These are phyloP conservation scores for Spilogale gracilis DNA, from an alignment of 2,113 vertebrate species.

Conservation along the genomic window DNA sequence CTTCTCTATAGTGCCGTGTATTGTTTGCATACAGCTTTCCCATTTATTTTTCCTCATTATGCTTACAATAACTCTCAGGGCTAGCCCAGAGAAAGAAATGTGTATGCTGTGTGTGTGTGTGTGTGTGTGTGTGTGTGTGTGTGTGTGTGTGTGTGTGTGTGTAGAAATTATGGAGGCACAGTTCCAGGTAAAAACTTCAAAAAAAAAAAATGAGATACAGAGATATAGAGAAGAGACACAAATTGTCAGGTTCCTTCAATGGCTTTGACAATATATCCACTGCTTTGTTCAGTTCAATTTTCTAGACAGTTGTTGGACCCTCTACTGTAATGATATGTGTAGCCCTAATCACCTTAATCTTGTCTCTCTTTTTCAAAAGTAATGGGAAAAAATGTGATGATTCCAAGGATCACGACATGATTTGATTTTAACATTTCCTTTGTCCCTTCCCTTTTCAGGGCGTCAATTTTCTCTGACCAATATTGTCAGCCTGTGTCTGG, in stretches of 20 bases:
- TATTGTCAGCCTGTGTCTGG: not conserved
- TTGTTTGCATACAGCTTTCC: slow-evolving; percentile 63
- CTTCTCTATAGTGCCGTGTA: not conserved
- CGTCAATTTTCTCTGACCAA: not conserved
- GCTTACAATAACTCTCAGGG: not conserved
- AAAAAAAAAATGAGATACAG: not conserved
- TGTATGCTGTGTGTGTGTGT: not conserved
- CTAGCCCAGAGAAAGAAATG: slow-evolving; percentile 10
- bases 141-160: not conserved
- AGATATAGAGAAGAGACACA: not conserved
- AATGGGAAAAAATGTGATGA: not conserved
- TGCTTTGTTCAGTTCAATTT: slow-evolving; percentile 16
- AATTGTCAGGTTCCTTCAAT: not conserved
- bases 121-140: not conserved
- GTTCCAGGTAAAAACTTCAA: not conserved
- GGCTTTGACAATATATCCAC: not conserved
- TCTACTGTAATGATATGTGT: not conserved
- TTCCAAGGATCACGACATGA: not conserved
- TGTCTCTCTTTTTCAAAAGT: slow-evolving; percentile 1
- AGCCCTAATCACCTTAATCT: not conserved
- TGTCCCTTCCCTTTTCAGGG: not conserved
- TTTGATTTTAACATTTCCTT: not conserved
- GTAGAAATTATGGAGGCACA: not conserved
- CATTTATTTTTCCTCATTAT: slow-evolving; percentile 42
- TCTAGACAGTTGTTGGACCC: not conserved